A percentile compares a stretch with the other conserved stretches of the same genome.
phyloP scores from a whole-genome alignment of 2,888 invertebrate species.

The Aphidoletes aphidimyza region DNA sequence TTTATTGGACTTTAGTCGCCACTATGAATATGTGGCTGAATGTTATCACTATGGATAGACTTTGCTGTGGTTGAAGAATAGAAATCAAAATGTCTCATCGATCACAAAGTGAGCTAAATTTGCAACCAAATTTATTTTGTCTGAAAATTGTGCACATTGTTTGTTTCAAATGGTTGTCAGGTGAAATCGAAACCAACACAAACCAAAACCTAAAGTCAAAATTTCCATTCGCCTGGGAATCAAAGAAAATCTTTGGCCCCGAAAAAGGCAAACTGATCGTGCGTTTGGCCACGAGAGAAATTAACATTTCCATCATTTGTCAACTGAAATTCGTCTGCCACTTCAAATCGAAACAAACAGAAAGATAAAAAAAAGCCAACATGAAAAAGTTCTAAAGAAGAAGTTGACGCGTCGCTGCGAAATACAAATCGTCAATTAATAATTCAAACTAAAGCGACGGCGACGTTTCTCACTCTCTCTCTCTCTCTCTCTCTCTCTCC shows the following conservation, averaged over 20 bases:
- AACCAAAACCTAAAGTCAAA: not conserved
- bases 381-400: not conserved
- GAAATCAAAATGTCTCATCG: too few relatives aligned
- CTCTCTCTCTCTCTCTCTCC: too few relatives aligned
- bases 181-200: not conserved
- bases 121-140: too few relatives aligned
- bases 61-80: too few relatives aligned
- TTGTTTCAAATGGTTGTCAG: too few relatives aligned
- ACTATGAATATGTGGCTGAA: too few relatives aligned
- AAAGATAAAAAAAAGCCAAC: not conserved
- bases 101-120: too few relatives aligned
- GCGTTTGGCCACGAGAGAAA: constrained; percentile 3
- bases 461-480: not conserved
- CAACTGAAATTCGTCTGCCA: not conserved
- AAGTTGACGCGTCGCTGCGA: not conserved
- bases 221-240: not conserved
- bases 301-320: constrained; percentile 34
- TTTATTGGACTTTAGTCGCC: too few relatives aligned
- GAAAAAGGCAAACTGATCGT: not conserved
- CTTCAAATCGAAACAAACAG: not conserved
- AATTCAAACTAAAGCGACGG: constrained; percentile 11
- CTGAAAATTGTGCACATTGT: too few relatives aligned
- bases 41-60: too few relatives aligned
- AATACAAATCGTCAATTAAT: constrained; percentile 35
- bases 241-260: not conserved